These are phyloP conservation scores for Hypotaenidia philippensis DNA, from an alignment of 2,797 vertebrate species.

Conservation along the genomic window DNA sequence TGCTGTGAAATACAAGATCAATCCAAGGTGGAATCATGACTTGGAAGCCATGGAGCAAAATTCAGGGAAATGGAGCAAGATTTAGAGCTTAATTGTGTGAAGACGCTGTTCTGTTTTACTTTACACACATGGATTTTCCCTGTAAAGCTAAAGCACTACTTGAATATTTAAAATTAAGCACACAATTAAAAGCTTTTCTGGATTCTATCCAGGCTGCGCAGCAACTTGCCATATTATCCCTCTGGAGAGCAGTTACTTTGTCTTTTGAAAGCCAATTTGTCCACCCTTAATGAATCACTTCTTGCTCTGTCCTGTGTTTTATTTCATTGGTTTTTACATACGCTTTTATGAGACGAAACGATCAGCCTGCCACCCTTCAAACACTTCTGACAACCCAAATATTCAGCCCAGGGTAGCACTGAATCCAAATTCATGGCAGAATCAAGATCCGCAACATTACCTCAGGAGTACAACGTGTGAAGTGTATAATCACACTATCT, in stretches of 20 bases:
- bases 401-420: not conserved
- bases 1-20: not conserved
- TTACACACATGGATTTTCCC: not conserved
- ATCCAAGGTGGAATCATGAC: not conserved
- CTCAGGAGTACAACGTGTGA: not conserved
- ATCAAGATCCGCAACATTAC: not conserved
- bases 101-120: not conserved
- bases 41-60: not conserved
- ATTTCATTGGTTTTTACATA: not conserved
- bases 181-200: slow-evolving; percentile 24
- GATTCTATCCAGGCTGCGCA: slow-evolving; percentile 16
- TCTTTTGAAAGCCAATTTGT: slow-evolving; percentile 53
- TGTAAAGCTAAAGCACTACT: not conserved
- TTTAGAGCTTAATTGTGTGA: not conserved
- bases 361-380: not conserved
- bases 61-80: not conserved
- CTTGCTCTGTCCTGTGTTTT: slow-evolving; percentile 5
- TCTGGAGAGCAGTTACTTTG: slow-evolving; percentile 40
- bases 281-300: slow-evolving; percentile 50
- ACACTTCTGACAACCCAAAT: not conserved
- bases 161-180: slow-evolving; percentile 34
- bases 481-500: not conserved
- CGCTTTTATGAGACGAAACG: not conserved
- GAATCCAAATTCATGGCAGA: not conserved
- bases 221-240: slow-evolving; percentile 19